Evolutionary conservation across 2,888 invertebrate species (phyloP).

Genomic region (Heliconius charithonia): DNA sequence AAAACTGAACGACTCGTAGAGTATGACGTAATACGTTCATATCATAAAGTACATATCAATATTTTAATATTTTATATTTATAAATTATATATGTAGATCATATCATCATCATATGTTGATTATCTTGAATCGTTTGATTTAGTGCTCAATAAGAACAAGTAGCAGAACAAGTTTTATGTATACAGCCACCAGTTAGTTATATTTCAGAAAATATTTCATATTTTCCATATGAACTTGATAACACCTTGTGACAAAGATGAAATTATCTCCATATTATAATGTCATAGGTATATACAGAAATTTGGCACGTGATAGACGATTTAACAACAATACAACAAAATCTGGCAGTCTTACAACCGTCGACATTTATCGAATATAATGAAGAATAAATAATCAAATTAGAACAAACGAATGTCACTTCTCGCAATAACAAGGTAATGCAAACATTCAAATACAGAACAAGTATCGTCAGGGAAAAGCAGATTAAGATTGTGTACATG

Average conservation of each 20-base stretch:
- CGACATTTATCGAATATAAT: background rate
- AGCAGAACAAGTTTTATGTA: background rate
- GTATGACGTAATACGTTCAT: constrained; percentile 67
- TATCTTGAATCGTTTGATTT: constrained; percentile 31
- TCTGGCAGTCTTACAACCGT: background rate
- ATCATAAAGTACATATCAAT: constrained; percentile 57
- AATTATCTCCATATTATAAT: background rate
- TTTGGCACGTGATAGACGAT: background rate
- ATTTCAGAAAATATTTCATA: background rate
- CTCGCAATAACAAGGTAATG: background rate
- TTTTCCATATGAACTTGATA: background rate
- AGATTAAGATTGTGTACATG: constrained; percentile 2
- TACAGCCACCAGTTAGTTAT: background rate
- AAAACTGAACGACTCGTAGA: constrained; percentile 60
- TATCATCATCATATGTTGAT: constrained; percentile 35
- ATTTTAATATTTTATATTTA: constrained; percentile 62
- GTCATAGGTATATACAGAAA: background rate
- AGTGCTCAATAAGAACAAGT: constrained; percentile 21
- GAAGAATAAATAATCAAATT: background rate
- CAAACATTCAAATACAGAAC: background rate
- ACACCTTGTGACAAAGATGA: background rate
- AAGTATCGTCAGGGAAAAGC: background rate
- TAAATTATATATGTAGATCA: constrained; percentile 55
- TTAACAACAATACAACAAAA: background rate
- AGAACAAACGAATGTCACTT: background rate